Evolutionary conservation across 2,888 invertebrate genomes (phyloP), one percentile per base, ranked within the genome.

Genomic region (Unio pictorum): DNA sequence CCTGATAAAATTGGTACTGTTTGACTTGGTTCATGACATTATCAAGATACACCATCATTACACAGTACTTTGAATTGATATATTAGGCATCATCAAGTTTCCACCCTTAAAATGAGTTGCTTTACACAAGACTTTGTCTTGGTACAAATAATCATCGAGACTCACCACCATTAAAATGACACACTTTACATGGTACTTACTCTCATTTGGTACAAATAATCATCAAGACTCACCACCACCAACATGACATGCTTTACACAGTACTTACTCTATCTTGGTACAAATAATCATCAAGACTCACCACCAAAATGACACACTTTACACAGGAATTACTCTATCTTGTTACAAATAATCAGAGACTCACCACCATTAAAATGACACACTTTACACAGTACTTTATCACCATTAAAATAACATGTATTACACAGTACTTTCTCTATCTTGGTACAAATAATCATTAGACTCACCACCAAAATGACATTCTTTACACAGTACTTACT

Each of bases 181-280:
- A n/a, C 6, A 6, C n/a, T 4, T n/a, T 57, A 57, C 20, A 57
- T 2, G 4, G 58, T 57, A 69, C 73, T 64, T 63, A 86, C 86
- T 80, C 76, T 84, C 72, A 86, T 85, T 60, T 80, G 75, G 61
- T 83, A 86, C 23, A 77, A 70, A 4, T 83, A 82, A 62, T 80
- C 74, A 73, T 81, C 82, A 3, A 75, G 74, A 55, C 79, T 67
- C 45, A 23, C 23, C 23, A 23, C 23, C 23, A 23, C 23, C 23
- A 23, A 23, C 23, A 23, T 23, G 23, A 23, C 23, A 23, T 23
- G 23, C 23, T 23, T 23, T 23, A 23, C 23, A 23, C 23, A 23
- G 23, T 23, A 23, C 23, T 23, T 23, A 23, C 23, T 23, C 23
- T 23, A 23, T 23, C 23, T 23, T 23, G 23, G 23, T 23, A 23